These are phyloP conservation scores for Paedocypris micromegethes DNA, from an alignment of 2,797 vertebrate genomes.

Conservation along the genomic window DNA sequence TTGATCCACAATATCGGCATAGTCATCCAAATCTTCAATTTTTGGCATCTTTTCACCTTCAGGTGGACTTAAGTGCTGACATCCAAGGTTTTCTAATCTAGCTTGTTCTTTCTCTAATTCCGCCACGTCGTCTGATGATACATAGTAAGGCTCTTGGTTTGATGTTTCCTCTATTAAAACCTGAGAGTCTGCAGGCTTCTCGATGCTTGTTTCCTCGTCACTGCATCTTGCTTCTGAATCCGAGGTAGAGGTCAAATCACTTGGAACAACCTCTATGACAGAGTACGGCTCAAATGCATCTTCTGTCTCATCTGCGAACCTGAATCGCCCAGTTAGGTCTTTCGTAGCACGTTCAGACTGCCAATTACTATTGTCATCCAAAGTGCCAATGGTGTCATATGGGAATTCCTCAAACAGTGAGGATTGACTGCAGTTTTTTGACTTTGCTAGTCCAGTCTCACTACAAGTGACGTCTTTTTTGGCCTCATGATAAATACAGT, in stretches of 20 bases:
- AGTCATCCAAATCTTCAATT: slow-evolving; percentile 64
- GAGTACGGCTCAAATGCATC: slow-evolving; percentile 72
- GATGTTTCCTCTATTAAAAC: slow-evolving; percentile 45
- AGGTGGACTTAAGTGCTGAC: slow-evolving; percentile 18
- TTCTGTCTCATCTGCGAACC: slow-evolving; percentile 68
- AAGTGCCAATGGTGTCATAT: slow-evolving; percentile 70
- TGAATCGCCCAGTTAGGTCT: slow-evolving; percentile 67
- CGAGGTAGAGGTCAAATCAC: slow-evolving; percentile 52
- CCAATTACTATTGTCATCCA: slow-evolving; percentile 67
- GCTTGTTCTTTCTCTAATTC: slow-evolving; percentile 59
- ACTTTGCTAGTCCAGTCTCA: slow-evolving; percentile 51
- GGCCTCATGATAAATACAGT: slow-evolving; percentile 38
- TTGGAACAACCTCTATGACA: slow-evolving; percentile 66
- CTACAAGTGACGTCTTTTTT: slow-evolving; percentile 44
- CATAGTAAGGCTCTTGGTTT: slow-evolving; percentile 66
- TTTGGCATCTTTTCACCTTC: slow-evolving; percentile 53
- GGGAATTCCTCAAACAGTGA: slow-evolving; percentile 65
- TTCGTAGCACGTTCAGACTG: slow-evolving; percentile 73
- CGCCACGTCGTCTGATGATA: slow-evolving; percentile 66
- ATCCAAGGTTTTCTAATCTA: slow-evolving; percentile 43
- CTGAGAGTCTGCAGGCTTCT: slow-evolving; percentile 49
- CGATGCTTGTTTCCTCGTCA: slow-evolving; percentile 53
- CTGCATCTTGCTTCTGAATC: slow-evolving; percentile 62
- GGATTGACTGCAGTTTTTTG: slow-evolving; percentile 56
- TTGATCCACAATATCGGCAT: slow-evolving; percentile 66